Evolutionary conservation across 2,888 invertebrate genomes (phyloP).

Genomic region (Amiota mariae): DNA sequence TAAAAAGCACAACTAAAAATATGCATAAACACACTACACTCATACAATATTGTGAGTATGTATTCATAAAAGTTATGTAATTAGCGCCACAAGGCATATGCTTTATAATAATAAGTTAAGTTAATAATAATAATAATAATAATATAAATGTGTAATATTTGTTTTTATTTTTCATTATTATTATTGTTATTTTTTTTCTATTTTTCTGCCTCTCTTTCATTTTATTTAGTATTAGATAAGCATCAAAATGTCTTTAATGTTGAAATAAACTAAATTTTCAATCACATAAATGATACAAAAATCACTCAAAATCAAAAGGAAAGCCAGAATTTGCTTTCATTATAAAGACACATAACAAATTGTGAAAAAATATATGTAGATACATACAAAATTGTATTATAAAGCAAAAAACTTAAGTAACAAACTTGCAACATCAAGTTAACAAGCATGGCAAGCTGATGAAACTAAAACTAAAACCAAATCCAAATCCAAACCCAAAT

Average conservation of each 20-base stretch:
- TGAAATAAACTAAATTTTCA: too few species aligned
- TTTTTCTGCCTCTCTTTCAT: neutral
- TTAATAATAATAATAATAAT: slow-evolving; percentile 25
- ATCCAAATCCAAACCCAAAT: too few species aligned
- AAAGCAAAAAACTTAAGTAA: too few species aligned
- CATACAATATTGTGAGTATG: neutral
- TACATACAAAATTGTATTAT: too few species aligned
- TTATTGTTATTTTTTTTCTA: slow-evolving; percentile 22
- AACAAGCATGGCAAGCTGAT: too few species aligned
- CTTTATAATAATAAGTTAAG: slow-evolving; percentile 39
- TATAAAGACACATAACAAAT: too few species aligned
- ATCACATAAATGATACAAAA: too few species aligned
- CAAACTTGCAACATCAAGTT: too few species aligned
- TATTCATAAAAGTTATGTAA: slow-evolving; percentile 48
- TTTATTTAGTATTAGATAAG: neutral
- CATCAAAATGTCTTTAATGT: neutral
- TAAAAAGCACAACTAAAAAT: slow-evolving; percentile 13
- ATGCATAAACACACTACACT: neutral
- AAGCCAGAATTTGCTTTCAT: too few species aligned
- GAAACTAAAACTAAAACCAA: too few species aligned
- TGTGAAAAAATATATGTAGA: too few species aligned
- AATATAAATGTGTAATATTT: neutral
- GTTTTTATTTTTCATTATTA: neutral
- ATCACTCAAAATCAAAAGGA: too few species aligned
- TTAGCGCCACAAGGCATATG: slow-evolving; percentile 49